Base-by-base conservation (phyloP, 2,113 vertebrate genomes). In the Camelus dromedarius region DNA sequence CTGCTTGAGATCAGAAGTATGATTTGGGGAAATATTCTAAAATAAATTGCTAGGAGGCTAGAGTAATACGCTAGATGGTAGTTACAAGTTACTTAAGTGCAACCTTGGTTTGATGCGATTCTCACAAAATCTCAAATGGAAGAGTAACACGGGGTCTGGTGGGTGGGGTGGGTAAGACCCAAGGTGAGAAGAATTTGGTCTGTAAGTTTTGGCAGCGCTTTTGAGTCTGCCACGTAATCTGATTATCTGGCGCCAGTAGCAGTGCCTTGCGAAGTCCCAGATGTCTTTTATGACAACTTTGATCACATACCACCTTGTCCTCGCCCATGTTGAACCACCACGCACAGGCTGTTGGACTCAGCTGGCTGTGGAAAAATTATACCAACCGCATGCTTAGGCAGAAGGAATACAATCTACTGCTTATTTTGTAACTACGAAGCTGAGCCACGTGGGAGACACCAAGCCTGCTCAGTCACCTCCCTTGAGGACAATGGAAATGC, bases 281-380 rank as follows among this genome's bases (percentile, higher is more conserved):
- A 35, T 46, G 12, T 93, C 72, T 76, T 92, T 88, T 69, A 42
- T 72, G 38, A 80, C 72, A 62, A 88, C 58, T 69, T 77, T 73
- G 32, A 24, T 72, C 11, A 0, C 73, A 82, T 35, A 70, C 67
- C 14, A 26, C 89, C 95, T 85, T 73, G 80, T 93, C 88, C 84
- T 73, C 8, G 3, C 35, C 95, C 8, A 0, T 54, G 67, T 54
- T 56, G 77, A 96, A 89, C 67, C 46, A 80, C 93, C 85, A 95
- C 48, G 22, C 94, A 93, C 82, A 83, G 77, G 91, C 94, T 97
- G 97, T 93, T 64, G n/a, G 28, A 22, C 85, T 91, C 93, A 97
- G 80, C 88, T 95, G 82, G 80, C 86, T 80, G 38, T 91, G 81
- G 77, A 93, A 93, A 97, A 96, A 95, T 91, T 82, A 84, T 62